Percentiles rank a stretch among this genome's conserved stretches.
Evolutionary conservation across 2,797 vertebrate species (phyloP).

Genomic region (Melanotaenia pygmaea): DNA sequence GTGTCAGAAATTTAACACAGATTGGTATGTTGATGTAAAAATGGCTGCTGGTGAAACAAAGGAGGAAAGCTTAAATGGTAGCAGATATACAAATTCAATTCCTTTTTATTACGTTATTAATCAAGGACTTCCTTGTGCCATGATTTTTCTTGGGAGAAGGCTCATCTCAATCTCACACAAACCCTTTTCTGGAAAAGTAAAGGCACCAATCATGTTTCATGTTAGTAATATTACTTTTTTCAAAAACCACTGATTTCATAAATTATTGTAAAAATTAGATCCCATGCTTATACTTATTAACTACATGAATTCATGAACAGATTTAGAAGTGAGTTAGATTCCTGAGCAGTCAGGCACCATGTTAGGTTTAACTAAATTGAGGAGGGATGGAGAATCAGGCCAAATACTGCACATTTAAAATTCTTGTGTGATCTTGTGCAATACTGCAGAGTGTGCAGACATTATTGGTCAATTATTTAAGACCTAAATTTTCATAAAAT

Average conservation of each 20-base stretch:
- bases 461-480: conserved; percentile 1
- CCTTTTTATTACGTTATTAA: conserved; percentile 56
- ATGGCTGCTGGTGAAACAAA: conserved; percentile 44
- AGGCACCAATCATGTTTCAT: conserved; percentile 38
- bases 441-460: not conserved
- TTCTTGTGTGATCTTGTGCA: not conserved
- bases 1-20: conserved; percentile 41
- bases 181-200: conserved; percentile 69
- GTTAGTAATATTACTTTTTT: conserved; percentile 8
- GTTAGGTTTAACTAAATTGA: not conserved
- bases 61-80: conserved; percentile 27
- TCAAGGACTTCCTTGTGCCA: conserved; percentile 31
- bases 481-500: not conserved
- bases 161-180: conserved; percentile 31
- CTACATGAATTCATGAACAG: conserved; percentile 55
- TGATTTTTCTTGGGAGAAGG: conserved; percentile 11
- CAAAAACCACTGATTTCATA: conserved; percentile 1
- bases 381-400: not conserved
- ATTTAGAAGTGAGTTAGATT: conserved; percentile 36
- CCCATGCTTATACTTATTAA: conserved; percentile 21
- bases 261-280: conserved; percentile 22
- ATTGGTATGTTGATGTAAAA: conserved; percentile 44
- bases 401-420: conserved; percentile 2
- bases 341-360: conserved; percentile 1
- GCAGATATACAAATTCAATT: conserved; percentile 51